Conservation (phyloP, 2,113 vertebrate species). For the Ammodytes dubius region DNA sequence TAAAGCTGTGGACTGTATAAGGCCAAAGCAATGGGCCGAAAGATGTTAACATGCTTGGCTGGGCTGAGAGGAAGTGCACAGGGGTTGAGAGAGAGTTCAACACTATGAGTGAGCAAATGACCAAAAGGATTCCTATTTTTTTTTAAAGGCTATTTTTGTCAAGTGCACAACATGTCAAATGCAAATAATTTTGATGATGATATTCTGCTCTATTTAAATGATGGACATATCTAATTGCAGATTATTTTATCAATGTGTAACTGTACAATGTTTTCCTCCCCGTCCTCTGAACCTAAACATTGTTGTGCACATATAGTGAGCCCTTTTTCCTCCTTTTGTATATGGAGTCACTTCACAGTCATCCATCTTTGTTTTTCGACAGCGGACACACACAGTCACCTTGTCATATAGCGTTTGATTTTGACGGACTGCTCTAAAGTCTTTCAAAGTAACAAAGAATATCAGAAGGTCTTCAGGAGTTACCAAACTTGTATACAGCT, state of each 20-base stretch:
- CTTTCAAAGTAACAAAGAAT: slow-evolving; percentile 14
- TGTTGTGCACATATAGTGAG: not conserved
- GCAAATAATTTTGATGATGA: slow-evolving; percentile 38
- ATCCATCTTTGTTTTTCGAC: slow-evolving; percentile 21
- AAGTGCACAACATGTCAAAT: slow-evolving; percentile 38
- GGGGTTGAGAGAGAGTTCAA: not conserved
- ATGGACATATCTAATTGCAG: not conserved
- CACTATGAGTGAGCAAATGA: not conserved
- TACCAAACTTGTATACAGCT: not conserved
- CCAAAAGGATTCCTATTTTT: not conserved
- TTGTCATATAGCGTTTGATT: slow-evolving; percentile 4
- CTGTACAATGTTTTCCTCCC: not conserved
- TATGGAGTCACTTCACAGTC: not conserved
- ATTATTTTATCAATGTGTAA: slow-evolving; percentile 1
- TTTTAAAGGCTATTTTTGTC: slow-evolving; percentile 14
- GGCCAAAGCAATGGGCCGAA: not conserved
- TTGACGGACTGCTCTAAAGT: slow-evolving; percentile 9
- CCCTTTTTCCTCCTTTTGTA: slow-evolving; percentile 1
- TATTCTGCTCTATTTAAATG: slow-evolving; percentile 1
- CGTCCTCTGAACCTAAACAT: not conserved
- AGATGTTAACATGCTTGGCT: not conserved
- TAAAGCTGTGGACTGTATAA: not conserved
- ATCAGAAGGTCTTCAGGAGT: not conserved
- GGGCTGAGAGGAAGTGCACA: not conserved
- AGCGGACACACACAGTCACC: slow-evolving; percentile 15